Percentiles rank a stretch among this genome's conserved stretches.
These are phyloP conservation scores for Eucriotettix oculatus DNA, from an alignment of 2,888 invertebrate species.

Conservation along the genomic window DNA sequence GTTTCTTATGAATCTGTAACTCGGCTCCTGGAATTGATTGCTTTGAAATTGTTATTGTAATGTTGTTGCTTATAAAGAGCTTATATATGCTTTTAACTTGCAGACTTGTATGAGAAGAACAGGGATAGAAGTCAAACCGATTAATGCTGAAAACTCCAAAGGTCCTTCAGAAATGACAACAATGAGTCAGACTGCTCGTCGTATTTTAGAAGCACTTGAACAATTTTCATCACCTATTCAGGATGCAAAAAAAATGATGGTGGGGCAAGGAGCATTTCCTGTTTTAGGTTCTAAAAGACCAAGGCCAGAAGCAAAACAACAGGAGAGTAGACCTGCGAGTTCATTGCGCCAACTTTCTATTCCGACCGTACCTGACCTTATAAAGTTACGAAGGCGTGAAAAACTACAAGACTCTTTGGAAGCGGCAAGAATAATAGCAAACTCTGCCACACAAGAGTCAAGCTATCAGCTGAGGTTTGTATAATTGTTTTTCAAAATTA, in stretches of 20 bases:
- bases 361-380: conserved; percentile 43
- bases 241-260: conserved; percentile 63
- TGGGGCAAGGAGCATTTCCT: neutral
- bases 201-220: conserved; percentile 64
- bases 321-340: neutral
- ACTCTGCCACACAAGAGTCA: conserved; percentile 21
- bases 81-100: no score
- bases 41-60: no score
- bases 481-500: neutral
- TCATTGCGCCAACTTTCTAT: conserved; percentile 26
- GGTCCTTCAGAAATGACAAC: neutral
- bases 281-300: neutral
- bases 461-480: neutral
- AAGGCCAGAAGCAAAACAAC: neutral
- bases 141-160: neutral
- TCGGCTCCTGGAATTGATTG: no score
- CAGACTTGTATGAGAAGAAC: neutral
- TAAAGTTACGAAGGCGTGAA: conserved; percentile 39
- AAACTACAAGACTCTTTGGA: conserved; percentile 42
- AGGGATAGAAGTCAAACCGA: neutral
- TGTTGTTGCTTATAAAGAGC: no score
- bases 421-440: conserved; percentile 41
- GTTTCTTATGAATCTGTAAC: no score
- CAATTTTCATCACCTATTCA: conserved; percentile 63
- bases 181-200: conserved; percentile 59